phyloP scores from a whole-genome alignment of 92 coral and sea anemone genomes.

The Phenganax stokvisi region DNA sequence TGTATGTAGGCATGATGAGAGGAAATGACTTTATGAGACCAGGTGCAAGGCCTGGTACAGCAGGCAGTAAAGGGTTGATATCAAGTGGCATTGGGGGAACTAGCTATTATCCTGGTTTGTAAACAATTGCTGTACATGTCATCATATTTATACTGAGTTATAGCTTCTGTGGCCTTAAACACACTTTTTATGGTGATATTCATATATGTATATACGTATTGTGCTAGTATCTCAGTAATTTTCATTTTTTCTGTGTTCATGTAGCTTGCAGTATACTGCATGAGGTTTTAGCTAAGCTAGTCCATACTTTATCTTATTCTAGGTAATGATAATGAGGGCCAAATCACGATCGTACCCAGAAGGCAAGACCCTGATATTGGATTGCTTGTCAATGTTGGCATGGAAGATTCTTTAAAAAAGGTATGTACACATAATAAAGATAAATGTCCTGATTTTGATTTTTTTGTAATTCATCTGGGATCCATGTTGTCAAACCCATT shows the following conservation, averaged over 20 bases:
- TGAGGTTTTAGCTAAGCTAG: background rate
- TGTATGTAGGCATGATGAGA: slow-evolving; percentile 79
- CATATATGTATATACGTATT: too few species aligned
- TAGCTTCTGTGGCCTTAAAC: too few species aligned
- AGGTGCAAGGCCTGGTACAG: slow-evolving; percentile 61
- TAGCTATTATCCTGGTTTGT: slow-evolving; percentile 61
- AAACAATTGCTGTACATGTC: too few species aligned
- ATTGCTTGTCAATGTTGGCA: slow-evolving; percentile 78
- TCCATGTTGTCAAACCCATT: background rate
- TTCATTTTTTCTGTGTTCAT: too few species aligned
- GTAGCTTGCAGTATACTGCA: too few species aligned
- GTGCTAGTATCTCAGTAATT: too few species aligned
- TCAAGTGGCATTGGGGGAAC: slow-evolving; percentile 64
- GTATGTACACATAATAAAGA: background rate
- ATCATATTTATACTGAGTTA: too few species aligned
- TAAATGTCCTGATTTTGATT: background rate
- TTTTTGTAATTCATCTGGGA: background rate
- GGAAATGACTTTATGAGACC: slow-evolving; percentile 89
- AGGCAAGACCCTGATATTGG: slow-evolving; percentile 74
- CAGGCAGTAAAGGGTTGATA: slow-evolving; percentile 62
- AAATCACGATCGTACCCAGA: slow-evolving; percentile 52
- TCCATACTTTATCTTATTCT: background rate
- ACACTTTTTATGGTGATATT: too few species aligned
- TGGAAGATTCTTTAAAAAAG: slow-evolving; percentile 65
- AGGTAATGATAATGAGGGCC: slow-evolving; percentile 69